These are phyloP conservation scores for Macrotis lagotis DNA, from an alignment of 2,113 vertebrate species.

Conservation along the genomic window DNA sequence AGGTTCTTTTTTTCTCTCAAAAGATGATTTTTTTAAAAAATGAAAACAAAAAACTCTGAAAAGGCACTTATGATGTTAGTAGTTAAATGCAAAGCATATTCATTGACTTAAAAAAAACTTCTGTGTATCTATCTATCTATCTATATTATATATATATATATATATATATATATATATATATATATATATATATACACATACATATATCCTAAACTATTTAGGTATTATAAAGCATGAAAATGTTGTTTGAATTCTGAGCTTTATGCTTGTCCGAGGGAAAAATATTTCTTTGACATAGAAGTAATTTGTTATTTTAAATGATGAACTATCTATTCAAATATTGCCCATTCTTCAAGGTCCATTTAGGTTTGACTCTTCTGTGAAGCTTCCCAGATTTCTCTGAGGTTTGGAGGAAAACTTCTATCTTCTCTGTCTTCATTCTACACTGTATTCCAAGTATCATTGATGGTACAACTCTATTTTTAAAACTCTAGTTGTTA, in stretches of 20 bases:
- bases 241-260: conserved; percentile 3
- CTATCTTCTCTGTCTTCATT: not conserved
- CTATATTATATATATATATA: too few relatives aligned
- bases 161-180: too few relatives aligned
- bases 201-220: not conserved
- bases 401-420: not conserved
- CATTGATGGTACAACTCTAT: not conserved
- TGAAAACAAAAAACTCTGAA: conserved; percentile 69
- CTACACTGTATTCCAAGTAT: not conserved
- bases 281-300: not conserved
- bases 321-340: not conserved
- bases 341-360: not conserved
- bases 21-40: conserved; percentile 35
- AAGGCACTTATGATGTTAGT: conserved; percentile 49
- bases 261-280: not conserved
- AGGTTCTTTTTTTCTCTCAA: conserved; percentile 61
- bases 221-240: not conserved
- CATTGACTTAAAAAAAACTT: not conserved
- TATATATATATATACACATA: too few relatives aligned
- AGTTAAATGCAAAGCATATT: conserved; percentile 61
- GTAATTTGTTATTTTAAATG: conserved; percentile 5
- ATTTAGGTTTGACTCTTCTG: not conserved
- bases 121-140: too few relatives aligned
- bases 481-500: not conserved
- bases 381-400: not conserved